Evolutionary conservation across 1,140 invertebrate genomes (phyloP).

Genomic region (Drosophila malerkotliana): DNA sequence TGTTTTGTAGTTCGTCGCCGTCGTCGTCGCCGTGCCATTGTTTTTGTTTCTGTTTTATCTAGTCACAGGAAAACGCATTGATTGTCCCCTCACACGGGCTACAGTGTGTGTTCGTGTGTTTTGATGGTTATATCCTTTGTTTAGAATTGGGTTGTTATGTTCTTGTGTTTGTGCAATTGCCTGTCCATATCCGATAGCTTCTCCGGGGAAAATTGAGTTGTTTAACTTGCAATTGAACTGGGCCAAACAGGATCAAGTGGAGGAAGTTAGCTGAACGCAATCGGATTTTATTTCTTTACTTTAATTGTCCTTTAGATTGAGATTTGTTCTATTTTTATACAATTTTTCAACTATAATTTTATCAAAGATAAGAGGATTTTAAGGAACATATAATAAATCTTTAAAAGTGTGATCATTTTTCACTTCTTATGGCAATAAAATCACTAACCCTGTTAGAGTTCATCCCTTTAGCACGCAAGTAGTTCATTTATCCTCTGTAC

Average conservation of each 20-base stretch:
- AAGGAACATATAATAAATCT: too few relatives aligned
- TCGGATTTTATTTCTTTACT: background rate
- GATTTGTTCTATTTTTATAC: too few relatives aligned
- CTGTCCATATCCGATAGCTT: constrained; percentile 40
- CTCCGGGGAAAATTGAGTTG: constrained; percentile 66
- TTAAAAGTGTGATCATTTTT: background rate
- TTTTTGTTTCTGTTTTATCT: constrained; percentile 23
- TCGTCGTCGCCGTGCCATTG: background rate
- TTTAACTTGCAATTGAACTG: constrained; percentile 67
- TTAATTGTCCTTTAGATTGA: background rate
- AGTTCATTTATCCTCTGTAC: constrained; percentile 21
- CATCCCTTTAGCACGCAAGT: background rate
- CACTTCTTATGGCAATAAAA: background rate
- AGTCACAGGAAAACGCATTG: constrained; percentile 60
- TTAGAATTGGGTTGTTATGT: constrained; percentile 15
- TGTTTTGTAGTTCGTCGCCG: constrained; percentile 44
- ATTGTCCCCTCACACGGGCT: constrained; percentile 38
- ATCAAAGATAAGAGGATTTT: too few relatives aligned
- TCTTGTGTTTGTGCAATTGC: constrained; percentile 45
- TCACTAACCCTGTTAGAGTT: background rate
- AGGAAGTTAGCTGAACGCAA: background rate
- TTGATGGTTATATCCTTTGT: constrained; percentile 26
- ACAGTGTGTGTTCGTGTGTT: constrained; percentile 8
- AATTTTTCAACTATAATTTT: too few relatives aligned
- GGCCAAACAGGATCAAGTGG: constrained; percentile 18